phyloP scores from a whole-genome alignment of 2,888 invertebrate genomes.

The Lordiphosa andalusiaca region DNA sequence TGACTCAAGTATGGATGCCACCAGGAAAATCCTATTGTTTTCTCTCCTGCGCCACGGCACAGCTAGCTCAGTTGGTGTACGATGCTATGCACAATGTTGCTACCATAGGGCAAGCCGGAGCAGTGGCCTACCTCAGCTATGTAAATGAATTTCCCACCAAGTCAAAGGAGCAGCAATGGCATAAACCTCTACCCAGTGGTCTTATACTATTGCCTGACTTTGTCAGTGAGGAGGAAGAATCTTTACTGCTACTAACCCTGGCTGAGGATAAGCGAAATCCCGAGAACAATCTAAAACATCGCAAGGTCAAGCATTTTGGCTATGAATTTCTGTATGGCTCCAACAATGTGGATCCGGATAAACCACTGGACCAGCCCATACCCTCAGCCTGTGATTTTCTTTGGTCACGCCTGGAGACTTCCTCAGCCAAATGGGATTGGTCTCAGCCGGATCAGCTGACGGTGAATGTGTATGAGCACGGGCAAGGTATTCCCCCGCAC shows the following conservation, averaged over 20 bases:
- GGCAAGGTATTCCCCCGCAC: conserved; percentile 97
- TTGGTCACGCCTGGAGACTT: conserved; percentile 79
- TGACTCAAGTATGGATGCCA: conserved; percentile 85
- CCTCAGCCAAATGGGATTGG: conserved; percentile 81
- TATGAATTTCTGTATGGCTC: conserved; percentile 93
- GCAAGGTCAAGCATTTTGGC: conserved; percentile 94
- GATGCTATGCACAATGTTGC: conserved; percentile 83
- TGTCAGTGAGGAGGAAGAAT: conserved; percentile 86
- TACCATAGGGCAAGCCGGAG: conserved; percentile 82
- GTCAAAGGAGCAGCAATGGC: conserved; percentile 62
- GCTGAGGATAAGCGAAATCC: conserved; percentile 79
- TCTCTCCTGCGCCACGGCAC: conserved; percentile 82
- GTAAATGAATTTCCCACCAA: conserved; percentile 55
- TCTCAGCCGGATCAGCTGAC: conserved; percentile 89
- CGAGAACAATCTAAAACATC: conserved; percentile 85
- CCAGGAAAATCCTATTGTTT: conserved; percentile 92
- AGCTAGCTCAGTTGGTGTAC: conserved; percentile 83
- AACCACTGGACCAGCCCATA: conserved; percentile 85
- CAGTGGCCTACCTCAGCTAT: conserved; percentile 83
- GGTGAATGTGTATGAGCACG: conserved; percentile 90
- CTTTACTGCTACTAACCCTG: conserved; percentile 82
- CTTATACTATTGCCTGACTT: conserved; percentile 87
- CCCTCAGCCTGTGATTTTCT: conserved; percentile 87
- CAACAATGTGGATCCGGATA: conserved; percentile 89
- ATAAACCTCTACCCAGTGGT: conserved; percentile 84